Evolutionary conservation across 2,797 vertebrate genomes (phyloP), one percentile per base, ranked within the genome.

Genomic region (Neoniphon sammara): DNA sequence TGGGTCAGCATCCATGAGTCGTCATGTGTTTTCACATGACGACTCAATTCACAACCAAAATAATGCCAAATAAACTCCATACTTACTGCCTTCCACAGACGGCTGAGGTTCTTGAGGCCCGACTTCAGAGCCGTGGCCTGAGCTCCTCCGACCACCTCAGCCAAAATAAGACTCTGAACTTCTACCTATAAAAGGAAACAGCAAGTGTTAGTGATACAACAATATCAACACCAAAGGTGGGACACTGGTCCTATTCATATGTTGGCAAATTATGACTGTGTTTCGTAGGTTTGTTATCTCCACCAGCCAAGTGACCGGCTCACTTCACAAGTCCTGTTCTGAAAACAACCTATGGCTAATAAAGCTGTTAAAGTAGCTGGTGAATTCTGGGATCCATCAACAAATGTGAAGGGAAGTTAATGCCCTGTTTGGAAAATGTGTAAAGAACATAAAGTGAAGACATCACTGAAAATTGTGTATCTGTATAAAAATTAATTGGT

Each of bases 141-240:
- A 66, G 96, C 97, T 70, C 97, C 97, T 4, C 97, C 98, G 62
- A 98, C 88, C 61, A 98, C 95, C 85, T 98, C 97, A 42, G 96
- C 85, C 58, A 97, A 83, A 12, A 99, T 94, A 81, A 97, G 92
- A 84, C 96, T 96, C 87, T 99, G 98, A 78, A 97, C 95, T 78
- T 98, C 98, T 86, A 98, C 96, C 98, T 99, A 87, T 46, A 60
- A 63, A 62, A 70, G 47, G 62, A 9, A 23, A 58, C 1, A 47
- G 60, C 56, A 77, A 8, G 44, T 17, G 10, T 50, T 20, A 21
- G n/a, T 23, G 12, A 42, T 46, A 64, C 14, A 23, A 69, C n/a
- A 23, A 66, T 25, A 30, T 64, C 39, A 64, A 57, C 54, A 57
- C 31, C 27, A 5, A 23, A 15, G 52, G 2, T 54, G 10, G 52